Percentiles rank a stretch among this genome's conserved stretches.
Conservation (phyloP, 2,113 vertebrate species). For the Epinephelus cyanopodus region DNA sequence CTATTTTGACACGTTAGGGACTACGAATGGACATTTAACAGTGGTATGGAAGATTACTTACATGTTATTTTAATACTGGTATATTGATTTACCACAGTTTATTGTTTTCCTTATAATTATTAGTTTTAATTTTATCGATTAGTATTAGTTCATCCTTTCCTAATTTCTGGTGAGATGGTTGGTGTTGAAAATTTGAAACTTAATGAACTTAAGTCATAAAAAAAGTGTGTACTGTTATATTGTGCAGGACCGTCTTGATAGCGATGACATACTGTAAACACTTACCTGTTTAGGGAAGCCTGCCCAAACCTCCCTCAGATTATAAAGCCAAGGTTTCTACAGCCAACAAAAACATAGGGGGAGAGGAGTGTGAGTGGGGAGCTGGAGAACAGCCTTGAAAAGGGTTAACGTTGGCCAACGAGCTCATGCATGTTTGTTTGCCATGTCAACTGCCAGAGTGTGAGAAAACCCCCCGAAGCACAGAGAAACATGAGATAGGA, state of each 20-base stretch:
- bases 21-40: no score
- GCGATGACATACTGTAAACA: slow-evolving; percentile 3
- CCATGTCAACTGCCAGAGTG: neutral
- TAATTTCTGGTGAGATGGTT: no score
- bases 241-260: neutral
- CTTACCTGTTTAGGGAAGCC: slow-evolving; percentile 93
- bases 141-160: no score
- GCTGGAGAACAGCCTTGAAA: neutral
- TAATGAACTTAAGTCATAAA: no score
- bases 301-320: slow-evolving; percentile 91
- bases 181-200: no score
- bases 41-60: no score
- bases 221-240: neutral
- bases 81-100: no score
- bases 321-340: slow-evolving; percentile 96
- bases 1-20: no score
- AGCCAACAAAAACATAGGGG: slow-evolving; percentile 50
- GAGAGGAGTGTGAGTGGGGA: neutral
- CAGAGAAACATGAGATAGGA: neutral
- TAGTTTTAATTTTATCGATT: no score
- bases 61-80: no score
- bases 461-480: slow-evolving; percentile 18
- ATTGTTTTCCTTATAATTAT: no score
- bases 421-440: slow-evolving; percentile 23
- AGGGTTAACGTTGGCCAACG: neutral